Conservation (phyloP, 2,113 vertebrate genomes). For the Chionomys nivalis region DNA sequence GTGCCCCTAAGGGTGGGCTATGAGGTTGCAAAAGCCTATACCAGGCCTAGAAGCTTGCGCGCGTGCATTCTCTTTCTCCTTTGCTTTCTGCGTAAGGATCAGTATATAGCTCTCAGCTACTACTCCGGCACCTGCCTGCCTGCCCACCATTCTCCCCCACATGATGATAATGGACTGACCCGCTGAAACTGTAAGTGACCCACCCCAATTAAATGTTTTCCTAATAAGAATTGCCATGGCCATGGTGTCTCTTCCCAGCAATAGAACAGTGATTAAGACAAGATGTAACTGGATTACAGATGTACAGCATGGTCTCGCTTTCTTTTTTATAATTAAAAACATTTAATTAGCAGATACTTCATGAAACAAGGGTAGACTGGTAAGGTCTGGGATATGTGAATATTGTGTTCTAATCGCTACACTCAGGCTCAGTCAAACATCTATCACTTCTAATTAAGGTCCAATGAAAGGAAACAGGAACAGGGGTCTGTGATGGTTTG, state of each 20-base stretch:
- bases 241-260: background rate
- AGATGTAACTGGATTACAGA: background rate
- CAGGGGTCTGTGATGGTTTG: background rate
- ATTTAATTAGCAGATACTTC: too few species aligned
- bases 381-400: too few species aligned
- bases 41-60: too few species aligned
- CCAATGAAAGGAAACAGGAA: background rate
- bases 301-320: background rate
- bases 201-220: background rate
- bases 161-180: background rate
- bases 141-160: background rate
- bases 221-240: background rate
- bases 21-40: too few species aligned
- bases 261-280: background rate
- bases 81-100: background rate
- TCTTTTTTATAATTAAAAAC: too few species aligned
- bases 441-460: background rate
- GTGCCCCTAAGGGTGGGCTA: background rate
- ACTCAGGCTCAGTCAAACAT: too few species aligned
- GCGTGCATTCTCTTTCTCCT: background rate
- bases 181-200: background rate
- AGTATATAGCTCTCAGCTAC: background rate
- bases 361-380: too few species aligned
- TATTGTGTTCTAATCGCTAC: too few species aligned
- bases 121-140: background rate